These are phyloP conservation scores for Hydraecia micacea DNA, from an alignment of 2,888 invertebrate genomes.

Conservation along the genomic window DNA sequence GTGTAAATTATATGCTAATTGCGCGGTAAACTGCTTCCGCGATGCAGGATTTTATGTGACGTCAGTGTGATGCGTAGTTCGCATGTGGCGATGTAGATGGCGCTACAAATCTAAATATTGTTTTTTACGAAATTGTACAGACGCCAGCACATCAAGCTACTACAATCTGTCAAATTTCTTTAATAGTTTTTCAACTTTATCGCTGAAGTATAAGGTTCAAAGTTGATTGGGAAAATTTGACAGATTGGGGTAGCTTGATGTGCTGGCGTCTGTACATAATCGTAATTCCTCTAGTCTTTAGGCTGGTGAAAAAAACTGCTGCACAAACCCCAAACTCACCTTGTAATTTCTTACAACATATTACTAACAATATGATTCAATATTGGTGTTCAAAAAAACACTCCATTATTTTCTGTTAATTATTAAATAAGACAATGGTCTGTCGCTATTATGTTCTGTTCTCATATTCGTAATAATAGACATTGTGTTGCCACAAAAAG, in stretches of 20 bases:
- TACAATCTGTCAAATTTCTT: too few species aligned
- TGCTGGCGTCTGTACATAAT: too few species aligned
- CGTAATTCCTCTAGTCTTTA: background rate
- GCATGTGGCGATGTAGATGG: too few species aligned
- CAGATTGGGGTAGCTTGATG: too few species aligned
- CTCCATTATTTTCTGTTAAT: conserved; percentile 22
- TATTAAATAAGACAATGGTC: conserved; percentile 37
- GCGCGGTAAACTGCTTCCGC: too few species aligned
- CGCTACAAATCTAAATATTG: background rate
- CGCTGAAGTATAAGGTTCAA: too few species aligned
- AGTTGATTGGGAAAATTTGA: too few species aligned
- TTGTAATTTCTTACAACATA: background rate
- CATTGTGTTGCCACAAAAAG: conserved; percentile 37
- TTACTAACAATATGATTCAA: background rate
- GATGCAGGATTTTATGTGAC: background rate
- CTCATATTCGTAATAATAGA: conserved; percentile 36
- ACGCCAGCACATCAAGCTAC: too few species aligned
- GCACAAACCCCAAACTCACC: background rate
- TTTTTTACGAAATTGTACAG: background rate
- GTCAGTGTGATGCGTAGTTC: background rate
- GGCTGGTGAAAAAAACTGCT: too few species aligned
- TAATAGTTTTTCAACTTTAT: too few species aligned
- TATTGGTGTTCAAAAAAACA: background rate
- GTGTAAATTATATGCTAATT: too few species aligned
- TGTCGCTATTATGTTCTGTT: conserved; percentile 30